phyloP scores from a whole-genome alignment of 2,888 invertebrate species.

The Thecophora atra region DNA sequence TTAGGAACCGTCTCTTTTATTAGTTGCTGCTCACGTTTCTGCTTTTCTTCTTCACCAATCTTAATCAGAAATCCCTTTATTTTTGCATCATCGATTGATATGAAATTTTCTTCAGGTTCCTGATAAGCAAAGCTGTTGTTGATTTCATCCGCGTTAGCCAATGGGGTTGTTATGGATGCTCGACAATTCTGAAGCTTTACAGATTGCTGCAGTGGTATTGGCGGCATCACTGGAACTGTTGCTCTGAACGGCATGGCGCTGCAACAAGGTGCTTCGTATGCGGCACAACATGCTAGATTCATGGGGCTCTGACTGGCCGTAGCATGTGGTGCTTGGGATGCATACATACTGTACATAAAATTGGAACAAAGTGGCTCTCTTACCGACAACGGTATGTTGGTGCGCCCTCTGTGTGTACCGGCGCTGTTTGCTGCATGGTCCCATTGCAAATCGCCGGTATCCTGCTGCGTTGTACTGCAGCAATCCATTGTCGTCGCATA shows the following conservation, averaged over 20 bases:
- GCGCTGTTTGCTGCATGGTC: conserved; percentile 14
- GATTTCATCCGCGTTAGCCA: conserved; percentile 6
- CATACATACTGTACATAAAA: conserved; percentile 9
- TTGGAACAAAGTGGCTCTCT: conserved; percentile 5
- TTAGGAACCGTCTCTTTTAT: conserved; percentile 41
- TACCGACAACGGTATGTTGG: neutral
- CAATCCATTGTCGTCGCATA: conserved; percentile 33
- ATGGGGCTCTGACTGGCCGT: conserved; percentile 1
- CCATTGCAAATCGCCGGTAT: conserved; percentile 35
- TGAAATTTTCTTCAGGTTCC: conserved; percentile 62
- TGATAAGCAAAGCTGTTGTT: conserved; percentile 53
- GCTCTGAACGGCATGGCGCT: conserved; percentile 19
- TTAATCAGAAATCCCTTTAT: conserved; percentile 58
- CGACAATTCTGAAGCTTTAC: conserved; percentile 30
- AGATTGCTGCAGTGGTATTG: conserved; percentile 34
- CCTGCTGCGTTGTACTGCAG: conserved; percentile 35
- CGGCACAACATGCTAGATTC: conserved; percentile 15
- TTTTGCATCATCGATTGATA: conserved; percentile 64
- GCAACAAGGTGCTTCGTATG: conserved; percentile 42
- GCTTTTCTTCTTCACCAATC: conserved; percentile 53
- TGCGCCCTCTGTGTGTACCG: conserved; percentile 1
- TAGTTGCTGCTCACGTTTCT: conserved; percentile 42
- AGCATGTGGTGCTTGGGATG: neutral
- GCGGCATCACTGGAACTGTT: conserved; percentile 22
- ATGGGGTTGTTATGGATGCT: neutral